Base-by-base conservation (phyloP, 1,140 invertebrate genomes). In the Lepidurus couesii region DNA sequence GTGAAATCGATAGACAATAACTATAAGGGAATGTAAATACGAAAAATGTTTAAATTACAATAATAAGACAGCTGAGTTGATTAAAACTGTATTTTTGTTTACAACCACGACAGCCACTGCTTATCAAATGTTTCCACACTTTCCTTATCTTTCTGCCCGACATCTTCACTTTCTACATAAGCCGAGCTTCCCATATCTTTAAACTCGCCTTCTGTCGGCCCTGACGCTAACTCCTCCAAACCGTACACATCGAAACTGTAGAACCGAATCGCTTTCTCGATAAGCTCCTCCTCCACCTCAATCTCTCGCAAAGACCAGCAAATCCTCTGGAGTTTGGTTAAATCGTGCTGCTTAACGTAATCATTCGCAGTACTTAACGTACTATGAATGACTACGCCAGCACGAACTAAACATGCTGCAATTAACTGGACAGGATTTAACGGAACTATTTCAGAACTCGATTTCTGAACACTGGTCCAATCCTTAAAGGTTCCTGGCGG, bases 101-200 rank as follows among this genome's bases (percentile, higher is more conserved):
- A 65, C 21, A 65, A 21, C 53, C 53, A 65, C 16, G 53, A 65
- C 16, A 65, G 53, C 53, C 53, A 65, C 53, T 65, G 53, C 13
- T 65, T 65, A 65, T 65, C 53, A 65, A 65, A 65, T 7, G 53
- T 65, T 7, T 65, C 53, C n/a, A 65, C 53, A 65, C 21, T 65
- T 65, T 65, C 53, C 53, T 65, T 65, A 65, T 65, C 53, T 65
- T 65, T 65, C 6, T 65, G 53, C 21, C 53, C 53, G 53, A 65
- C 53, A 65, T 65, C 53, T 65, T 65, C 53, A 21, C 6, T 65
- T 65, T 65, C 53, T 13, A 21, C 53, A 65, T 65, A 65, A 9
- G 53, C 53, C 21, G 53, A 65, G 53, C 53, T 65, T n/a, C 53
- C 53, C 7, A 65, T 65, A 65, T 65, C 53, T 21, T 16, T 13